Base-by-base conservation (phyloP, 2,888 invertebrate species). In the Sinelater perroti region DNA sequence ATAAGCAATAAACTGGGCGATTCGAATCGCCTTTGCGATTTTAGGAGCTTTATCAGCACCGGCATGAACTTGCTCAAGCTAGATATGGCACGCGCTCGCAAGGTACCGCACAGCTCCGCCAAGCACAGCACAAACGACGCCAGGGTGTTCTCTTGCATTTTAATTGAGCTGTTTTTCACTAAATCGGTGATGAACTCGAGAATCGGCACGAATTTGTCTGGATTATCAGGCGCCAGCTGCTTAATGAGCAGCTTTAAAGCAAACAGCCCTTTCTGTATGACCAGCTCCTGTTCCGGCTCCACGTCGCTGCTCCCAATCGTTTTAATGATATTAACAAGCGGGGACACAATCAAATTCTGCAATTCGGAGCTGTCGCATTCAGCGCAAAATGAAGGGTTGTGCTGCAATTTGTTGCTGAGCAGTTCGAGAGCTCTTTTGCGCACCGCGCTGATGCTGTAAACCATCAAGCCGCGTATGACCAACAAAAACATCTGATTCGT, bases 341-440 rank as follows among this genome's bases (percentile, higher is more conserved):
- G 83, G 0, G 84, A 81, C 1, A 83, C 80, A 0, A 91, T 78
- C 28, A 92, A 71, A 0, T 83, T 79, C 16, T 83, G 80, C 6
- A 91, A 72, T 49, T 76, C 75, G 2, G 49, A 56, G 47, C 67
- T 65, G 8, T 72, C 69, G 2, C 84, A 83, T 46, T 82, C 79
- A 0, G 78, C 75, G 44, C 87, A 85, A 67, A 87, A 86, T 60
- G 84, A 83, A 2, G 82, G 81, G 58, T 87, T 85, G 58, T 85
- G 82, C 63, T 90, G 88, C 4, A 97, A 80, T 76, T 95, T 92
- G 5, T 84, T 83, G 68, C 92, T 94, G 1, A 97, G 78, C 28
- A 97, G 77, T 70, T 97, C 96, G 78, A 97, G 83, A 0, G 93
- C 87, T 73, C 93, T 90, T 56, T 89, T 84, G 61, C 89, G 84